Conservation (phyloP, 2,888 invertebrate genomes). For the Lissonota sp. region DNA sequence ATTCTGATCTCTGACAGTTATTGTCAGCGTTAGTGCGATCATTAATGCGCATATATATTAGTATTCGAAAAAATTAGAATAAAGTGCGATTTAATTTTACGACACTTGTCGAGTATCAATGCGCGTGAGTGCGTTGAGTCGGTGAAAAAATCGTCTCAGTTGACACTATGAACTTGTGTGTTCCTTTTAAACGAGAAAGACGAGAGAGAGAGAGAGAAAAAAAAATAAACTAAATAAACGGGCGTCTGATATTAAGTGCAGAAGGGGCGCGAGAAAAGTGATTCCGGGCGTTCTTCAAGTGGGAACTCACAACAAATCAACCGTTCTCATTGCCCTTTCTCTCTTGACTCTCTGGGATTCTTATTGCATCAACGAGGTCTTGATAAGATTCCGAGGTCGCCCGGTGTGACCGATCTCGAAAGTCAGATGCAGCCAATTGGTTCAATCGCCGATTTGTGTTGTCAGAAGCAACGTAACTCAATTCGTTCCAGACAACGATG, state of each 20-base stretch:
- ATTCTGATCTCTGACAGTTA: constrained; percentile 45
- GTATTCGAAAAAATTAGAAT: background rate
- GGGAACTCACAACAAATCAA: constrained; percentile 74
- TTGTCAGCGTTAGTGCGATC: constrained; percentile 42
- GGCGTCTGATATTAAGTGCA: constrained; percentile 19
- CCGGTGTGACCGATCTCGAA: constrained; percentile 75
- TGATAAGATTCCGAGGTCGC: constrained; percentile 80
- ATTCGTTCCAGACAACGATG: constrained; percentile 43
- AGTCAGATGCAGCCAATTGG: constrained; percentile 78
- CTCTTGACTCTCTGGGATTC: constrained; percentile 50
- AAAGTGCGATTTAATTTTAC: no score
- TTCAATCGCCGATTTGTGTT: constrained; percentile 45
- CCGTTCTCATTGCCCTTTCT: constrained; percentile 24
- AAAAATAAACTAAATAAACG: constrained; percentile 29
- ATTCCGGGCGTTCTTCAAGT: constrained; percentile 57
- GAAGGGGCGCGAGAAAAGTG: constrained; percentile 49
- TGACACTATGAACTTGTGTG: background rate
- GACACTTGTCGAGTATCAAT: no score
- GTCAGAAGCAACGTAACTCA: constrained; percentile 21
- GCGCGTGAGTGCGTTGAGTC: no score
- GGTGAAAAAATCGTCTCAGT: background rate
- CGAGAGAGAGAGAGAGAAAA: constrained; percentile 12
- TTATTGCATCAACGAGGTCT: constrained; percentile 78
- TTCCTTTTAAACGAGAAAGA: background rate
- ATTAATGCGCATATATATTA: constrained; percentile 35